These are phyloP conservation scores for Clamator glandarius DNA, from an alignment of 2,797 vertebrate genomes.

Conservation along the genomic window DNA sequence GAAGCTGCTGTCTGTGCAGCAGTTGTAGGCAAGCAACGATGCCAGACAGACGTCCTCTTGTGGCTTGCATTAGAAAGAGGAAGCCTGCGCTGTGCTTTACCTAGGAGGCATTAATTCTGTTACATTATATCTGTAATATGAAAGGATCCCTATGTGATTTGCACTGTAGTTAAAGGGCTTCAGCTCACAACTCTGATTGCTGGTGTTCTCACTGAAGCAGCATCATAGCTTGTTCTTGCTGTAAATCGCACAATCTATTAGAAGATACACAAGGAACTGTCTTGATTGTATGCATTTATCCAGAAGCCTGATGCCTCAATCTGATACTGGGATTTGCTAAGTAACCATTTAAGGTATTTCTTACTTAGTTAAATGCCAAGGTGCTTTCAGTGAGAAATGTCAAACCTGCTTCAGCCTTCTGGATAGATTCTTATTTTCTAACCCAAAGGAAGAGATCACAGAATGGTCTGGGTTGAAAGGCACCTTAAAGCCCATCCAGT, in stretches of 20 bases:
- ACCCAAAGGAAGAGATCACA: background rate
- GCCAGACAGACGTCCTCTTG: background rate
- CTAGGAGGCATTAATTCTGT: background rate
- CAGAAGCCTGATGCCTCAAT: background rate
- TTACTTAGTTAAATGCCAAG: background rate
- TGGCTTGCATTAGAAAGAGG: background rate
- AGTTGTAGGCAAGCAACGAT: background rate
- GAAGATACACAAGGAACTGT: background rate
- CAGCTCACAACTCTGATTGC: background rate
- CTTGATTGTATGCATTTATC: background rate
- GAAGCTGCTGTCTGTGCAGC: background rate
- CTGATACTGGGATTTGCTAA: background rate
- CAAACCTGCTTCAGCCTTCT: background rate
- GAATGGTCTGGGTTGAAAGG: too few species aligned
- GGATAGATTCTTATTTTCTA: background rate
- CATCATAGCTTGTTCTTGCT: background rate
- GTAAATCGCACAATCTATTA: background rate
- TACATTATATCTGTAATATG: background rate
- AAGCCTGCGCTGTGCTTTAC: background rate
- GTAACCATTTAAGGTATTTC: background rate
- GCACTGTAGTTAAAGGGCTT: background rate
- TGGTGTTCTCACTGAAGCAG: background rate
- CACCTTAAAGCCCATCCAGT: too few species aligned
- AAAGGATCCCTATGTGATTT: background rate
- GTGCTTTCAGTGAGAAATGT: conserved; percentile 10